Evolutionary conservation across 2,888 invertebrate species (phyloP).

Genomic region (Drosophila mayaguana): DNA sequence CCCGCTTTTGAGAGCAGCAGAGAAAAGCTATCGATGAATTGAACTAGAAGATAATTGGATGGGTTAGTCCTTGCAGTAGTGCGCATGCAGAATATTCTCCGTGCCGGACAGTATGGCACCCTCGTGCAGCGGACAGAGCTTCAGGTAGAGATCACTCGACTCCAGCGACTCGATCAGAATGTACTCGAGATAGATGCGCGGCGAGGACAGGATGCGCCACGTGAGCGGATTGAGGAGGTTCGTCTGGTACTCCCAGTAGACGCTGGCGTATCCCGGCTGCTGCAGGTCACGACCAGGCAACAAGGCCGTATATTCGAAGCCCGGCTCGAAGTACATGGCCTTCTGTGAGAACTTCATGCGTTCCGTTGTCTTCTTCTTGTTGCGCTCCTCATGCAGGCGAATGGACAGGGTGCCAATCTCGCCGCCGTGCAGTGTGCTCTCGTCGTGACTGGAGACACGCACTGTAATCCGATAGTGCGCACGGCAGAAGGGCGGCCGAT

Average conservation of each 20-base stretch:
- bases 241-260: conserved; percentile 92
- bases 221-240: conserved; percentile 93
- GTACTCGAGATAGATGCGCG: conserved; percentile 90
- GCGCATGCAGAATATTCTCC: conserved; percentile 81
- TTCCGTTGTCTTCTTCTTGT: conserved; percentile 87
- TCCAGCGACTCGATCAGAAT: conserved; percentile 91
- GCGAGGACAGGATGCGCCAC: conserved; percentile 91
- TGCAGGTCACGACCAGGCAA: conserved; percentile 89
- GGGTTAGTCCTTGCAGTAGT: conserved; percentile 73
- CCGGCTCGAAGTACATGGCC: conserved; percentile 88
- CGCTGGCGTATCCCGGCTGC: conserved; percentile 88
- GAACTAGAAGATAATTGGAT: conserved; percentile 3
- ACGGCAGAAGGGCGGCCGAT: conserved; percentile 91
- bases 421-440: conserved; percentile 90
- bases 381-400: conserved; percentile 88
- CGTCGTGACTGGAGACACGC: conserved; percentile 90
- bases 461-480: conserved; percentile 92
- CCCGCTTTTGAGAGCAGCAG: conserved; percentile 33
- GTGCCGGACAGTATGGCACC: conserved; percentile 88
- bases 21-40: conserved; percentile 32
- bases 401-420: conserved; percentile 91
- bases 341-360: conserved; percentile 87
- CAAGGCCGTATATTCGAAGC: conserved; percentile 88
- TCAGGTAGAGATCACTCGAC: conserved; percentile 86
- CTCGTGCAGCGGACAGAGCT: conserved; percentile 88